Conservation (phyloP, 2,113 vertebrate species). For the Herpailurus yagouaroundi region DNA sequence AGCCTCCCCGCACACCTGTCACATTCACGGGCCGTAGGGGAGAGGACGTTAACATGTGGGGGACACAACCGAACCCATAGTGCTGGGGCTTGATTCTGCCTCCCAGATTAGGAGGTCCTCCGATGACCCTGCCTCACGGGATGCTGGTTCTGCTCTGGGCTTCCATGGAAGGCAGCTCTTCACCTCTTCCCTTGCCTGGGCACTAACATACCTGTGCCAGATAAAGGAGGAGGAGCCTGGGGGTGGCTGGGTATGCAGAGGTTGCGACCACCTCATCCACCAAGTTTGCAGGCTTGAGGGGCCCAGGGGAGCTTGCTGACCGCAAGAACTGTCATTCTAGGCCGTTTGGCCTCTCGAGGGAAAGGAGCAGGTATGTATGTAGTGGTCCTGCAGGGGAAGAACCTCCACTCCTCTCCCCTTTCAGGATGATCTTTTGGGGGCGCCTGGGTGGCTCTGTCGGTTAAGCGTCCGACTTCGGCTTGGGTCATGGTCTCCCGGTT, state of each 20-base stretch:
- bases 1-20: fast-evolving
- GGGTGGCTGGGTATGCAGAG: neutral
- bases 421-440: neutral
- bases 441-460: no score
- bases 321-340: neutral
- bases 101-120: neutral
- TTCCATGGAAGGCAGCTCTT: neutral
- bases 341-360: neutral
- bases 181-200: neutral
- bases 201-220: neutral
- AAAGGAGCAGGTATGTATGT: neutral
- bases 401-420: neutral
- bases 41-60: neutral
- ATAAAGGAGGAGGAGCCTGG: neutral
- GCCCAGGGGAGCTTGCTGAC: neutral
- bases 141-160: neutral
- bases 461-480: no score
- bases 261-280: fast-evolving
- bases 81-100: neutral
- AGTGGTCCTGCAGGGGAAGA: fast-evolving
- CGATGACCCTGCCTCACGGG: fast-evolving
- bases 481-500: no score
- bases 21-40: fast-evolving
- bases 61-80: neutral
- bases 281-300: neutral